phyloP scores from a whole-genome alignment of 2,888 invertebrate genomes.

The Heliconius ethilla region DNA sequence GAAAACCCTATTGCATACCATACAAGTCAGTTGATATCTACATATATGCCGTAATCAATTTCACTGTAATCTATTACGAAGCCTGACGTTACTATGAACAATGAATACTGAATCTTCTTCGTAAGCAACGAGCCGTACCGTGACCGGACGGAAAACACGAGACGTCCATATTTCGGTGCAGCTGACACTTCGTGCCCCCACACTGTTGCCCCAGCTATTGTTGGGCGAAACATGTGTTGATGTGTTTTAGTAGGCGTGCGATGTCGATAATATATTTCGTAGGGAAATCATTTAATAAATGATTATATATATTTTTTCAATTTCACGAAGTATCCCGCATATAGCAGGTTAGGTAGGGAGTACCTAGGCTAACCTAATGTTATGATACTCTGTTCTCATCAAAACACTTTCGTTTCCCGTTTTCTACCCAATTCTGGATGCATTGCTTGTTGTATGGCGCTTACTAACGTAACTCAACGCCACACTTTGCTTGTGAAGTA shows the following conservation, averaged over 20 bases:
- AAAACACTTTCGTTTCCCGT: too few species aligned
- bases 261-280: not conserved
- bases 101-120: constrained; percentile 20
- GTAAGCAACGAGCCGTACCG: not conserved
- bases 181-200: constrained; percentile 11
- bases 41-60: not conserved
- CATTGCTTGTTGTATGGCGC: too few species aligned
- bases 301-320: not conserved
- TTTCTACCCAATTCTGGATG: too few species aligned
- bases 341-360: too few species aligned
- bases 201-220: not conserved
- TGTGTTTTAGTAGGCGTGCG: not conserved
- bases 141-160: constrained; percentile 25
- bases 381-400: too few species aligned
- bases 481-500: too few species aligned
- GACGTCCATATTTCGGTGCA: constrained; percentile 16
- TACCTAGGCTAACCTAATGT: too few species aligned
- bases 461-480: too few species aligned
- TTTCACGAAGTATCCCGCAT: too few species aligned
- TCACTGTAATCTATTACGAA: not conserved
- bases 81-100: constrained; percentile 14
- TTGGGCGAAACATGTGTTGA: constrained; percentile 2
- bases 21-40: not conserved
- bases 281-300: not conserved
- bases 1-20: not conserved